Evolutionary conservation across 2,797 vertebrate genomes (phyloP), one percentile per base, ranked within the genome.

Genomic region (Sebastes cheni): DNA sequence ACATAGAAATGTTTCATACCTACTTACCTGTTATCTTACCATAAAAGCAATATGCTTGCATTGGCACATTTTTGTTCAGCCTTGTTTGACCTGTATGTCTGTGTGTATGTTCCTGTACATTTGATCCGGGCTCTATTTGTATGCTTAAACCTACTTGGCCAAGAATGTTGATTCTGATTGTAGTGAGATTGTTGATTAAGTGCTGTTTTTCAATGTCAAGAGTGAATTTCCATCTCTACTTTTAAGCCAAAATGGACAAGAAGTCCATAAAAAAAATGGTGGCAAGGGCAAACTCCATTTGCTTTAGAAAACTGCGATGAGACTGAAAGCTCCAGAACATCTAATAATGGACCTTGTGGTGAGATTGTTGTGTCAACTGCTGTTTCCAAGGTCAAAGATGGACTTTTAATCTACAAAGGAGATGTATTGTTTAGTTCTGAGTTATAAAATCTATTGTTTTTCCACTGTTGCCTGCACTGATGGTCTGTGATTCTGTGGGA

Each of bases 401-500:
- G 22, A 65, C 22, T 32, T 74, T 30, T 1, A 12, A 11, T 62
- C 14, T 22, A 65, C 54, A 13, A 25, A 34, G 13, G 36, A 67
- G 50, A 39, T 69, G n/a, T 50, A 46, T 23, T 42, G 18, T 22
- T 52, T 29, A 42, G 14, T 65, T 55, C 23, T 16, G 11, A 75
- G 25, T 22, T 14, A 13, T 12, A 67, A 42, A 66, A 20, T 74
- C 5, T 61, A 30, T 60, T 27, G 8, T 64, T 68, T 69, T 62
- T 54, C 8, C 8, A 16, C 7, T 11, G 0, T 3, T 62, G 36
- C 62, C 50, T 54, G 13, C 11, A 42, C 9, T 18, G 34, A 81
- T 16, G 54, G 7, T 80, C 50, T 73, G 59, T 58, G 54, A 75
- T 76, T 72, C 72, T 81, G 80, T 84, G 56, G 65, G 69, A 80